Base-by-base conservation (phyloP, 2,888 invertebrate species). In the Cyrtodaria siliqua region DNA sequence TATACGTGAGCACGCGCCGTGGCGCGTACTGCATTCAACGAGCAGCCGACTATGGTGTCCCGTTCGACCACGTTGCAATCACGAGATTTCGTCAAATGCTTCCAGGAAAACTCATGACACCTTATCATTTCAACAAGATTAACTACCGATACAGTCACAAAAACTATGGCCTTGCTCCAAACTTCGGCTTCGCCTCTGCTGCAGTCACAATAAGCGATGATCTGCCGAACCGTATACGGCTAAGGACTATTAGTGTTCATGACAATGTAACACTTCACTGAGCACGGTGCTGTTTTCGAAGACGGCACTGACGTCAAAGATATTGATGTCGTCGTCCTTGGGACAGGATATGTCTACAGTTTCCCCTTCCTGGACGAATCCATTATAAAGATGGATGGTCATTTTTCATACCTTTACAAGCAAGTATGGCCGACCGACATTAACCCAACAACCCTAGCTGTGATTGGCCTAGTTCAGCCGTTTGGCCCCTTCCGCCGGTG, bases 1-100 rank as follows among this genome's bases (percentile, higher is more conserved):
- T 93, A 0, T 93, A 91, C 29, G 86, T 93, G 38, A 92, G 92
- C 50, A 93, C 93, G 0, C 86, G 93, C 14, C 84, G 92, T 14
- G 93, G 93, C 14, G 84, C 93, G 0, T 93, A 93, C 91, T 87
- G 93, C 14, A 89, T 92, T 67, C 92, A 92, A 72, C 78, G 93
- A 20, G 90, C 92, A 4, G 83, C 63, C 4, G 85, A 86, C 24
- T 60, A 71, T 55, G 91, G 91, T 0, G 27, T 75, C 23, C 91
- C 91, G 0, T 82, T 81, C 27, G 91, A 91, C 70, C 83, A 90
- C 56, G 56, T 79, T 4, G 72, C 73, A 20, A 79, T 81, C 29
- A 84, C 80, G 4, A 57, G 88, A 16, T 82, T 82, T 66, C 60
- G 73, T 8, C 86, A 86, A 56, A 52, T 63, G 3, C 57, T 86